Percentiles rank a stretch among this genome's conserved stretches.
Conservation (phyloP, 2,113 vertebrate species). For the Nerophis ophidion region DNA sequence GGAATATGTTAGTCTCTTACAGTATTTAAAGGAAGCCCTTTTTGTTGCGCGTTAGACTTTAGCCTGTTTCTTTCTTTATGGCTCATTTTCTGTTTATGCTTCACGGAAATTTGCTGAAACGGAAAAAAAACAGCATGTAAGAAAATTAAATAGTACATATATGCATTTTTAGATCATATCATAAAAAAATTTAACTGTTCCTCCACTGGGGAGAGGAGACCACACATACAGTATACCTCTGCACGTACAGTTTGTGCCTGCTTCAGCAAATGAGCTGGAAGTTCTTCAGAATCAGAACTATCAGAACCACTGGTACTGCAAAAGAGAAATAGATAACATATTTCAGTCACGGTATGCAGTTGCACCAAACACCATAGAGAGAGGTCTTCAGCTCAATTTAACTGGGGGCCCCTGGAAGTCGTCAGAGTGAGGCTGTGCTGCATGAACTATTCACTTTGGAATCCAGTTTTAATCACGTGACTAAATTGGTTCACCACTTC, state of each 20-base stretch:
- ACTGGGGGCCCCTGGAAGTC: too few species aligned
- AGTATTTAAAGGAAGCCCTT: constrained; percentile 13
- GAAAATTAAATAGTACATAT: too few species aligned
- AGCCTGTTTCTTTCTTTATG: constrained; percentile 70
- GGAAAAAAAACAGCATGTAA: neutral
- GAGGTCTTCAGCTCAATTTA: too few species aligned
- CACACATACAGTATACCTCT: constrained; percentile 31
- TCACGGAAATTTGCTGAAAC: constrained; percentile 31
- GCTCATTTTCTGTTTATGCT: constrained; percentile 69
- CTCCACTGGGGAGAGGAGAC: neutral
- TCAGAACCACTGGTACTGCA: constrained; percentile 84
- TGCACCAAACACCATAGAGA: neutral
- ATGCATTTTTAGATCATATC: too few species aligned
- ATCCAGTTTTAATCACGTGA: too few species aligned
- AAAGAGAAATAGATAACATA: constrained; percentile 19
- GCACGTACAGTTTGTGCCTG: constrained; percentile 30
- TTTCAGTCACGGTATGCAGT: neutral
- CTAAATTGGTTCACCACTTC: too few species aligned
- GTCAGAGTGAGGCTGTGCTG: too few species aligned
- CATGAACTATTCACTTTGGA: too few species aligned
- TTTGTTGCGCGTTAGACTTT: constrained; percentile 13
- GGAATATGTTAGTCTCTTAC: constrained; percentile 21
- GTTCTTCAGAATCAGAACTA: constrained; percentile 81
- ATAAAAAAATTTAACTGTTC: too few species aligned
- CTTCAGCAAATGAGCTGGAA: constrained; percentile 64